A percentile compares a stretch with the other conserved stretches of the same genome.
Conservation (phyloP, 2,888 invertebrate species). For the Ectemnius lituratus region DNA sequence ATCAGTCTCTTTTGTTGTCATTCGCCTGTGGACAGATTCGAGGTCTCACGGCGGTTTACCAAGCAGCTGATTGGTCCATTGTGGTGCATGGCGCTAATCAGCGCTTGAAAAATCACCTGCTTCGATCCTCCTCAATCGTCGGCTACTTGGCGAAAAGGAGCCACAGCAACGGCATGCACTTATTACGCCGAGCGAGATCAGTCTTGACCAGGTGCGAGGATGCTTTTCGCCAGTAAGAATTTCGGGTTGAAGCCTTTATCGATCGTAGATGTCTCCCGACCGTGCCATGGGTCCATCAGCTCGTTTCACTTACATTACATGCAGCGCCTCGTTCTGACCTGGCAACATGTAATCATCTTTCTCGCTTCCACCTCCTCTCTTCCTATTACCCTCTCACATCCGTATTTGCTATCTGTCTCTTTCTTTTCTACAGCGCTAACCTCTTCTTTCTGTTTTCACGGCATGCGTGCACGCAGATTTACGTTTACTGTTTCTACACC, state of each 20-base stretch:
- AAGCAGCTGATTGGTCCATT: conserved; percentile 75
- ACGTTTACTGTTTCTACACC: too few relatives aligned
- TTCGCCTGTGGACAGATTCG: conserved; percentile 73
- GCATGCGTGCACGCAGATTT: too few relatives aligned
- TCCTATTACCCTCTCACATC: not conserved
- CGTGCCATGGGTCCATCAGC: conserved; percentile 50
- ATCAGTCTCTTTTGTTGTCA: conserved; percentile 76
- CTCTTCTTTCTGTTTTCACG: too few relatives aligned
- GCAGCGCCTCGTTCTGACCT: conserved; percentile 36
- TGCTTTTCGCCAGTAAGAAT: conserved; percentile 33
- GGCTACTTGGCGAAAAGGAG: not conserved
- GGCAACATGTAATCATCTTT: conserved; percentile 32
- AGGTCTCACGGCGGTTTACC: conserved; percentile 68
- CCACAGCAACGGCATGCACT: not conserved
- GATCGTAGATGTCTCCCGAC: conserved; percentile 67
- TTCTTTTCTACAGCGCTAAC: not conserved
- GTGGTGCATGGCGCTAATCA: conserved; percentile 60
- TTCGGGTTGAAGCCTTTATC: conserved; percentile 70
- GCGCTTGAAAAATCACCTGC: conserved; percentile 53
- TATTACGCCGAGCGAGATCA: not conserved
- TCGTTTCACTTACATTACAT: conserved; percentile 41
- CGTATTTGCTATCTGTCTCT: not conserved
- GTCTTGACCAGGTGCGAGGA: not conserved
- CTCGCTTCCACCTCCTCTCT: not conserved
- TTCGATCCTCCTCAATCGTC: conserved; percentile 31